A percentile compares a stretch with the other conserved stretches of the same genome.
phyloP scores from a whole-genome alignment of 2,113 vertebrate genomes.

The Thomomys bottae region DNA sequence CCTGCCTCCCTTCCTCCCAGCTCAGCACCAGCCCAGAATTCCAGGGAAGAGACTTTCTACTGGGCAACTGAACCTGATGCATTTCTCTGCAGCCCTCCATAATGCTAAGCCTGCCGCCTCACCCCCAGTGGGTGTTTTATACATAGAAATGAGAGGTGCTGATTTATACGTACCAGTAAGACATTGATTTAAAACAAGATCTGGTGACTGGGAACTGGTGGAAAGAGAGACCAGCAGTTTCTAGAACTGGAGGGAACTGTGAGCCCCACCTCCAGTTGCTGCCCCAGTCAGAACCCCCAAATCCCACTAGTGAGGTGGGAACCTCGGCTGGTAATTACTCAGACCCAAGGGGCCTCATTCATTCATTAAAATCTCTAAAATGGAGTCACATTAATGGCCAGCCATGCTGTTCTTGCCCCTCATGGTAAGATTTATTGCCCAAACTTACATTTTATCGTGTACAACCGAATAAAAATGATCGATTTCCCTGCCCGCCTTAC shows the following conservation, averaged over 20 bases:
- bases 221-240: background rate
- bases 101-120: background rate
- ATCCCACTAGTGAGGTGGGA: background rate
- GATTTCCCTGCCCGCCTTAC: slow-evolving; percentile 79
- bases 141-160: too few species aligned
- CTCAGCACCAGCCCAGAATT: background rate
- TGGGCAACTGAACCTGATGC: background rate
- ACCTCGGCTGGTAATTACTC: background rate
- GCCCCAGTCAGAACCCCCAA: background rate
- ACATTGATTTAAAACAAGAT: background rate
- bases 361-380: slow-evolving; percentile 53
- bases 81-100: accelerated
- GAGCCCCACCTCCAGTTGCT: background rate
- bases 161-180: background rate
- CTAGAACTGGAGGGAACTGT: background rate
- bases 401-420: slow-evolving; percentile 77
- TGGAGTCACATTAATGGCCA: slow-evolving; percentile 57
- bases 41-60: background rate
- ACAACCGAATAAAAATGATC: slow-evolving; percentile 85
- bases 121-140: background rate
- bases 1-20: background rate
- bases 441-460: slow-evolving; percentile 82
- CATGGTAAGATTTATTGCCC: slow-evolving; percentile 82
- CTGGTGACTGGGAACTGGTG: too few species aligned
- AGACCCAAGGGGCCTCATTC: slow-evolving; percentile 3